Evolutionary conservation across 2,888 invertebrate species (phyloP).

Genomic region (Crematogaster levior): DNA sequence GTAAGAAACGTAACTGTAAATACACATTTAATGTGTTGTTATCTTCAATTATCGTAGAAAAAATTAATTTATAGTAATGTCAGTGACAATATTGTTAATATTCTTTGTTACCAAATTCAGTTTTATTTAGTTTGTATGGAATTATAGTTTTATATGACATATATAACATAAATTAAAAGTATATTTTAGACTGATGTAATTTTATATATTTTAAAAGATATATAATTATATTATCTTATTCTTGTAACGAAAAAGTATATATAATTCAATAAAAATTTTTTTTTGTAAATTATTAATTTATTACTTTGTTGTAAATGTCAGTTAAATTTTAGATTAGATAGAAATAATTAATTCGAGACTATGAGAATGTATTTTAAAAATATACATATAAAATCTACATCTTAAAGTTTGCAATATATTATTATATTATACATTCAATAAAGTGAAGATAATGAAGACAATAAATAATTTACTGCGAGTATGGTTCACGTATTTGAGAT

Average conservation of each 20-base stretch:
- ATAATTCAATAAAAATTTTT: not conserved
- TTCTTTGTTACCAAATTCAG: constrained; percentile 42
- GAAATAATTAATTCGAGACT: not conserved
- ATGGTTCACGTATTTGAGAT: not conserved
- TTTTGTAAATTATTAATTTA: not conserved
- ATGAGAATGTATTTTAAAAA: not conserved
- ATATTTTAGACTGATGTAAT: not conserved
- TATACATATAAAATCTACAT: not conserved
- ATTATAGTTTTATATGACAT: constrained; percentile 4
- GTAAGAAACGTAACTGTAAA: constrained; percentile 45
- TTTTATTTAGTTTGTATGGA: not conserved
- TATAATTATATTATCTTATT: not conserved
- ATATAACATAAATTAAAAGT: too few relatives aligned
- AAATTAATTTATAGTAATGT: not conserved
- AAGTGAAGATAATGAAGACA: not conserved
- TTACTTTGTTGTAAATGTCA: not conserved
- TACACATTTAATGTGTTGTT: constrained; percentile 5
- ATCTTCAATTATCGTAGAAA: not conserved
- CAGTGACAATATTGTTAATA: not conserved
- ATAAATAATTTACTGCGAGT: not conserved
- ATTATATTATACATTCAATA: not conserved
- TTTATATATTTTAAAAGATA: not conserved
- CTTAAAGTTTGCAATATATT: not conserved
- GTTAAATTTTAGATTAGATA: not conserved
- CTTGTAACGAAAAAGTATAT: not conserved